Percentiles rank a stretch among this genome's conserved stretches.
phyloP scores from a whole-genome alignment of 2,113 vertebrate species.

The Sapayoa aenigma region DNA sequence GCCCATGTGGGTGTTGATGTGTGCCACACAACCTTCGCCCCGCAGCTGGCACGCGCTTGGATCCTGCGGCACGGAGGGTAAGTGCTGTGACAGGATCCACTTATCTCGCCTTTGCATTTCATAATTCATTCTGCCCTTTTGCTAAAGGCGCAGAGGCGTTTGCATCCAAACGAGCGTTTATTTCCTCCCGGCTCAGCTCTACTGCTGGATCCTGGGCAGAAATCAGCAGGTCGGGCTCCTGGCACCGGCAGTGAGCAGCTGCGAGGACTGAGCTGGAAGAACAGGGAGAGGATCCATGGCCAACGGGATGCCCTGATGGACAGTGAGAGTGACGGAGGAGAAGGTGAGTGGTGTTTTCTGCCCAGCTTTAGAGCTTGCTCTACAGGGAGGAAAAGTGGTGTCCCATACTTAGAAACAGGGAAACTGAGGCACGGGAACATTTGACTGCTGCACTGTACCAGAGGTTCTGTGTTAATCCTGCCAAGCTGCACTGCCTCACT shows the following conservation, averaged over 20 bases:
- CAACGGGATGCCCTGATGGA: background rate
- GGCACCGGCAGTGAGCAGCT: background rate
- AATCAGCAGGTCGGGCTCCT: background rate
- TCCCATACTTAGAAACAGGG: background rate
- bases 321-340: accelerated
- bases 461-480: background rate
- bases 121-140: conserved; percentile 39
- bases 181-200: background rate
- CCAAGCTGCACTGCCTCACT: background rate
- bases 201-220: background rate
- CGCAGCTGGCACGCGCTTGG: background rate
- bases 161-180: background rate
- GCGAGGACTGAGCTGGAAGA: background rate
- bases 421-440: background rate
- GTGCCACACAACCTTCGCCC: background rate
- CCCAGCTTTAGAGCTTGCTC: background rate
- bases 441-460: accelerated
- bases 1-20: background rate
- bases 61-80: background rate
- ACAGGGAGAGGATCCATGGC: background rate
- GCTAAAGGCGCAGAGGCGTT: background rate
- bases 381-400: background rate
- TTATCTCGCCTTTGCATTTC: conserved; percentile 10
- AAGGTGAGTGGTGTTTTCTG: background rate
- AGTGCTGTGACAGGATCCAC: conserved; percentile 9